Evolutionary conservation across 1,140 invertebrate genomes (phyloP).

Genomic region (Brachystomella parvula): DNA sequence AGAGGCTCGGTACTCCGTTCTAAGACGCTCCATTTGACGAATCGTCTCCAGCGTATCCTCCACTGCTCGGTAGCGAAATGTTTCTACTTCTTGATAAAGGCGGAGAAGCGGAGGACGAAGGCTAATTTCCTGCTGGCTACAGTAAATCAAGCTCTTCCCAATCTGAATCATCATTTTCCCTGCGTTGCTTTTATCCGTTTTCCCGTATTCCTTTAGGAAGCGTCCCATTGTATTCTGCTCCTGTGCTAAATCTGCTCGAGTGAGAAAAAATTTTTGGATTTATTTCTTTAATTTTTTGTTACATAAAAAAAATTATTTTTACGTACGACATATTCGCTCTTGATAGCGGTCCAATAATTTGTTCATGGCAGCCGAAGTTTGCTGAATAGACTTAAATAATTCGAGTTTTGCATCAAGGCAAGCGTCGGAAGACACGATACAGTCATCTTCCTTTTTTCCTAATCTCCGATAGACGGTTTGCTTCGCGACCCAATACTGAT

Average conservation of each 20-base stretch:
- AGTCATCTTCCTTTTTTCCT: conserved; percentile 96
- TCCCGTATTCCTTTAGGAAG: conserved; percentile 91
- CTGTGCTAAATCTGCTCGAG: conserved; percentile 66
- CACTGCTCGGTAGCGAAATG: conserved; percentile 87
- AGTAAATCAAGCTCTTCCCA: conserved; percentile 88
- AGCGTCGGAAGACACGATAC: conserved; percentile 89
- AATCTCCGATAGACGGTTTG: conserved; percentile 88
- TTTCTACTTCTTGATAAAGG: conserved; percentile 89
- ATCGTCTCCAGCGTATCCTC: conserved; percentile 86
- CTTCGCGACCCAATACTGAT: conserved; percentile 97
- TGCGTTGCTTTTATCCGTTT: conserved; percentile 75
- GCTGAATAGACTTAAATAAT: conserved; percentile 88
- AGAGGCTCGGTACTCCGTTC: conserved; percentile 93
- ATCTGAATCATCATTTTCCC: conserved; percentile 88
- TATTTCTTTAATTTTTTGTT: neutral
- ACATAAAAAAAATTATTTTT: neutral
- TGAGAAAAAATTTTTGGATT: neutral
- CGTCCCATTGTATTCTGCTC: conserved; percentile 91
- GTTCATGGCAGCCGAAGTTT: conserved; percentile 80
- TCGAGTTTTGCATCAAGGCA: conserved; percentile 96
- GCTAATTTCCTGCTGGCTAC: conserved; percentile 86
- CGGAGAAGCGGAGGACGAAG: conserved; percentile 77
- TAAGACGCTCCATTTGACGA: conserved; percentile 83
- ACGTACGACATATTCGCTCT: conserved; percentile 77
- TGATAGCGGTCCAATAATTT: conserved; percentile 89